Evolutionary conservation across 1,140 invertebrate genomes (phyloP).

Genomic region (Hyles vespertilio): DNA sequence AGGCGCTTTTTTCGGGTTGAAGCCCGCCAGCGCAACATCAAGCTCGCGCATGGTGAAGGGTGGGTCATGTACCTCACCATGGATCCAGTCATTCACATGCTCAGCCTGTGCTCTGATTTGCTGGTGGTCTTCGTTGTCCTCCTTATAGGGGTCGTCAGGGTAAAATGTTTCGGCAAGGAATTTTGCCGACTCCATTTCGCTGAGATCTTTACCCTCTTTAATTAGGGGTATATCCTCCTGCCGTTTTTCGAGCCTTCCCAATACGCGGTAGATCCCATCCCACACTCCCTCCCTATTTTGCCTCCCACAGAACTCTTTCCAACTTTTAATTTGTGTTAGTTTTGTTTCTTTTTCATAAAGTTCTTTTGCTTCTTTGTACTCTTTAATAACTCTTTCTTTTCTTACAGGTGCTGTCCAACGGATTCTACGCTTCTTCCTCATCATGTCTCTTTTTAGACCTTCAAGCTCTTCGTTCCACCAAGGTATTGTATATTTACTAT

Average conservation of each 20-base stretch:
- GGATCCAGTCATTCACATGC: neutral
- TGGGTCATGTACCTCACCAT: conserved; percentile 12
- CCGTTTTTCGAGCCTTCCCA: neutral
- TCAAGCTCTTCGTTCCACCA: conserved; percentile 2
- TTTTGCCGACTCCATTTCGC: neutral
- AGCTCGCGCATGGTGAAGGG: conserved; percentile 15
- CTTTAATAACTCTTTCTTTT: neutral
- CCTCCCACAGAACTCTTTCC: conserved; percentile 4
- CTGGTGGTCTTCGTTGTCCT: conserved; percentile 6
- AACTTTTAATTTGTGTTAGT: neutral
- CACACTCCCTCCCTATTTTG: neutral
- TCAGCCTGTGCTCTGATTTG: conserved; percentile 5
- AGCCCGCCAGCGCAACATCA: neutral
- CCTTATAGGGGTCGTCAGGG: neutral
- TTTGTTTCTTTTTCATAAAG: neutral
- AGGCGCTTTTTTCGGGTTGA: conserved; percentile 25
- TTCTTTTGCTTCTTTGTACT: neutral
- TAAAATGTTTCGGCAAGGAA: conserved; percentile 12
- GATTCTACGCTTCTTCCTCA: neutral
- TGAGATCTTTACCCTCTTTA: neutral
- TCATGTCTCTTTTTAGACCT: neutral
- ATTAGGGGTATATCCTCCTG: neutral
- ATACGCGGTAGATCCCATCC: conserved; percentile 2
- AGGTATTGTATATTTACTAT: neutral
- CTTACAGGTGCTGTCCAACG: neutral